phyloP scores from a whole-genome alignment of 2,113 vertebrate species.

The Dissostichus mawsoni region DNA sequence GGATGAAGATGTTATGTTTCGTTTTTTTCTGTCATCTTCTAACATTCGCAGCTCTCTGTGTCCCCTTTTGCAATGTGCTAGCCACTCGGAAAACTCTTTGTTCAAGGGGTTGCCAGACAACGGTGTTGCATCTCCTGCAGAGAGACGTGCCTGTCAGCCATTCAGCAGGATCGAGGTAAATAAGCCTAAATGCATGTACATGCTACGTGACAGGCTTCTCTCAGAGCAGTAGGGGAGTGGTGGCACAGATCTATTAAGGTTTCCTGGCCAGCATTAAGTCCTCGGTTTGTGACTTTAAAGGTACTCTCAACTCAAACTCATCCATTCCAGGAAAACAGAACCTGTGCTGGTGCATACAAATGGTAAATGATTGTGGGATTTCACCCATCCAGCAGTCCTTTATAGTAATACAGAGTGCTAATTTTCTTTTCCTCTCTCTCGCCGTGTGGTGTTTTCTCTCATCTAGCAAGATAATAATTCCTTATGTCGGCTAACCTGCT shows the following conservation, averaged over 20 bases:
- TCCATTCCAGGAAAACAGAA: conserved; percentile 42
- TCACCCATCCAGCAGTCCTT: background rate
- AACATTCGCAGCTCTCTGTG: conserved; percentile 36
- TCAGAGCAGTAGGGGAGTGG: conserved; percentile 46
- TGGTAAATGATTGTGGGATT: conserved; percentile 41
- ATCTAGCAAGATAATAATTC: conserved; percentile 34
- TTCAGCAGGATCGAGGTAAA: conserved; percentile 72
- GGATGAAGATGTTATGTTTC: conserved; percentile 47
- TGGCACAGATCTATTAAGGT: conserved; percentile 61
- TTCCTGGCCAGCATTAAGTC: conserved; percentile 37
- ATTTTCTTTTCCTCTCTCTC: background rate
- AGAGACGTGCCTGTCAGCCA: conserved; percentile 74
- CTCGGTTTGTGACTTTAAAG: conserved; percentile 42
- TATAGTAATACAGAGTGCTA: conserved; percentile 9
- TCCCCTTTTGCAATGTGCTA: conserved; percentile 25
- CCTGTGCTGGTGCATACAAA: conserved; percentile 56
- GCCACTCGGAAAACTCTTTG: conserved; percentile 50
- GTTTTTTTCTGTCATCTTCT: conserved; percentile 31
- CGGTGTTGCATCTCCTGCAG: conserved; percentile 68
- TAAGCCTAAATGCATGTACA: conserved; percentile 76
- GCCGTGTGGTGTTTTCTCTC: conserved; percentile 19
- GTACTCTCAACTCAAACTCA: conserved; percentile 25
- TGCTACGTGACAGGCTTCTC: conserved; percentile 65
- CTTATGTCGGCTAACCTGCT: conserved; percentile 34
- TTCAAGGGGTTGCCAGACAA: conserved; percentile 77